Percentiles rank a stretch among this genome's conserved stretches.
phyloP scores from a whole-genome alignment of 2,888 invertebrate species.

The Papilio elwesi region DNA sequence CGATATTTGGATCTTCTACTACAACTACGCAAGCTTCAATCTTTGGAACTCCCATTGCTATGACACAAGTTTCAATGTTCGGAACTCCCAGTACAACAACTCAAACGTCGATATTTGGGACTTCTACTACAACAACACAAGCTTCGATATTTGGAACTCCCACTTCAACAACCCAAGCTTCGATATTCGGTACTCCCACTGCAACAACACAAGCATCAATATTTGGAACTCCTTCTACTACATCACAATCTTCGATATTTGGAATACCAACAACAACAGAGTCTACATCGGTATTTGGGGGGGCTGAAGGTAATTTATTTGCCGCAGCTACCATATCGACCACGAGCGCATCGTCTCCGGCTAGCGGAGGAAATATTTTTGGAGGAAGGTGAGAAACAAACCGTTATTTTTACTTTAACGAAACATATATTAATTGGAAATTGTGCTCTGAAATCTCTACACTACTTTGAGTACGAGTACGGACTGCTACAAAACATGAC shows the following conservation, averaged over 20 bases:
- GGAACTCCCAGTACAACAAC: slow-evolving; percentile 50
- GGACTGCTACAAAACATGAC: no score
- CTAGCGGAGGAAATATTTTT: slow-evolving; percentile 69
- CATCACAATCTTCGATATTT: slow-evolving; percentile 56
- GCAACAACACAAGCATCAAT: slow-evolving; percentile 49
- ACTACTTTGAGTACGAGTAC: no score
- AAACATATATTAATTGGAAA: not conserved
- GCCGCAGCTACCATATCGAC: slow-evolving; percentile 77
- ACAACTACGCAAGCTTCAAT: slow-evolving; percentile 45
- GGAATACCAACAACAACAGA: slow-evolving; percentile 59
- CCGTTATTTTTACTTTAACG: not conserved
- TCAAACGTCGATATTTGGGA: slow-evolving; percentile 40
- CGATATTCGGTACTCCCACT: slow-evolving; percentile 54
- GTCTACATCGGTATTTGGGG: slow-evolving; percentile 66
- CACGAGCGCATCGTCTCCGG: slow-evolving; percentile 62
- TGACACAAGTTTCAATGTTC: slow-evolving; percentile 49
- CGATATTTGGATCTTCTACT: slow-evolving; percentile 54
- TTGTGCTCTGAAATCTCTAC: not conserved
- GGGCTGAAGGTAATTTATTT: slow-evolving; percentile 67
- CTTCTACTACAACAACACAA: slow-evolving; percentile 43
- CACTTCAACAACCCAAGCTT: slow-evolving; percentile 49
- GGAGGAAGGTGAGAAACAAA: slow-evolving; percentile 62
- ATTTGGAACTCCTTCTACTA: slow-evolving; percentile 47
- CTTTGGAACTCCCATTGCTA: slow-evolving; percentile 46
- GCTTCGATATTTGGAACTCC: slow-evolving; percentile 52